Evolutionary conservation across 2,113 vertebrate species (phyloP).

Genomic region (Lophotis ruficrista): DNA sequence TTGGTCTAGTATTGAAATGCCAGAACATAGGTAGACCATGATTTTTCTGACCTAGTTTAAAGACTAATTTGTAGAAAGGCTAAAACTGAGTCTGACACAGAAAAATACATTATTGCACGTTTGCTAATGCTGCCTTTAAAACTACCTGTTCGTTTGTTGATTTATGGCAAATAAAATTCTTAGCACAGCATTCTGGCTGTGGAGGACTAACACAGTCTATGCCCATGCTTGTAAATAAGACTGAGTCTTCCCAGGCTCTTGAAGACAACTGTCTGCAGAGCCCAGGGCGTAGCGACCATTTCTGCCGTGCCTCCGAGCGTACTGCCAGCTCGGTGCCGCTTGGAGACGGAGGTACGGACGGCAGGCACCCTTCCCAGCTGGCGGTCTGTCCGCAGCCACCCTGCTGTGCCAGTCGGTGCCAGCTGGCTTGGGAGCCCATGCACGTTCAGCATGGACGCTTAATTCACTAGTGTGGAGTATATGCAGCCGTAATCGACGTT

Average conservation of each 20-base stretch:
- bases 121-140: background rate
- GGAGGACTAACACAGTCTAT: background rate
- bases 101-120: background rate
- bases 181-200: background rate
- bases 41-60: background rate
- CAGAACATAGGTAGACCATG: background rate
- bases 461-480: too few species aligned
- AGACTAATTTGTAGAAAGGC: background rate
- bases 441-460: accelerated
- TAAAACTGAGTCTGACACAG: background rate
- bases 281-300: background rate
- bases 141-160: background rate
- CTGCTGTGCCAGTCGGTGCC: background rate
- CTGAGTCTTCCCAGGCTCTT: background rate
- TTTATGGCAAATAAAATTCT: background rate
- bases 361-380: background rate
- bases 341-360: accelerated
- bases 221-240: background rate
- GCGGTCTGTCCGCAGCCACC: too few species aligned
- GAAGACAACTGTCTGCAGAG: background rate
- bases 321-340: background rate
- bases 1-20: background rate
- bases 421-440: background rate
- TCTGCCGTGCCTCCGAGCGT: accelerated
- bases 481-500: background rate